Base-by-base conservation (phyloP, 2,113 vertebrate genomes). In the Lipophrys pholis region DNA sequence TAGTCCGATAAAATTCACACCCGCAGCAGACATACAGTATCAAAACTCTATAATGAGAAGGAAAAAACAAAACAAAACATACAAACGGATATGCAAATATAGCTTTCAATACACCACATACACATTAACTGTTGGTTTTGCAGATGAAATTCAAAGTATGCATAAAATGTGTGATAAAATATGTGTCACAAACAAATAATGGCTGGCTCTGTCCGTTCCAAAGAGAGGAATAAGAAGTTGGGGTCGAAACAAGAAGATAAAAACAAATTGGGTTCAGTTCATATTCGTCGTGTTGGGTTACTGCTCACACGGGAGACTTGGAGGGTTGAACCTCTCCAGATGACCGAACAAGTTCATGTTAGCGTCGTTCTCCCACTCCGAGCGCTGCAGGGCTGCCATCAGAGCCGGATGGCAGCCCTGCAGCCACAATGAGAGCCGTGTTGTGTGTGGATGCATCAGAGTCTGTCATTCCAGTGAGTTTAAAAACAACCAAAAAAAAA, bases 381-480 rank as follows among this genome's bases (percentile, higher is more conserved):
- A 80, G 73, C 79, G 80, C 83, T 84, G 78, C 59, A 76, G 81
- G 76, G 82, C 80, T 83, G 67, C 64, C 52, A 61, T 89, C 83
- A 89, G 87, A 88, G 84, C 86, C 87, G 82, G 68, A 30, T 30
- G 21, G 21, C 21, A 30, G 21, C 21, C 21, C 21, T 30, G 21
- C 21, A 30, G 21, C 21, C 21, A 30, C 21, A 4, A 30, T 30
- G 21, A 30, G 21, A 30, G 21, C 21, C 21, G 21, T 4, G 21
- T 30, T 70, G 71, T 77, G 72, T 85, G 51, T 48, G 85, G 81
- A 75, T 75, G 85, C 70, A 75, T 77, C 45, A 80, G 49, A 88
- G 87, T 91, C 82, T 65, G 69, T 87, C 80, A 79, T 92, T 91
- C 89, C 91, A 93, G 91, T 91, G 88, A 90, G 84, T 67, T 86